These are phyloP conservation scores for Hirtodrosophila confusa DNA, from an alignment of 2,888 invertebrate genomes.

Conservation along the genomic window DNA sequence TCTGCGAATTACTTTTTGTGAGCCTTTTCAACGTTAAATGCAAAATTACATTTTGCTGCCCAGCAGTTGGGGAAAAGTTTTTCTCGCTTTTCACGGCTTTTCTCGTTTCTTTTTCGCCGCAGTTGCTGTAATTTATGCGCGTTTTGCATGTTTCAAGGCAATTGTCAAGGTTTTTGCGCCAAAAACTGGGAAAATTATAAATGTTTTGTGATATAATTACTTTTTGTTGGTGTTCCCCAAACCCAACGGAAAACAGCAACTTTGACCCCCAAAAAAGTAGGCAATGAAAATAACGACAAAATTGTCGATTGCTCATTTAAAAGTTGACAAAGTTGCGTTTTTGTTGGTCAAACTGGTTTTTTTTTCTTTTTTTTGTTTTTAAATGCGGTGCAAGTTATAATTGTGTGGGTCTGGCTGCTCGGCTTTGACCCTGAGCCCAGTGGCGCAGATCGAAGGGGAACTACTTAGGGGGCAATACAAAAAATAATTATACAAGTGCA, in stretches of 20 bases:
- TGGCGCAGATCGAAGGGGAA: too few relatives aligned
- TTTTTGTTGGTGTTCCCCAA: constrained; percentile 34
- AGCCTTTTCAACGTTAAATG: constrained; percentile 60
- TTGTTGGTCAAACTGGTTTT: constrained; percentile 38
- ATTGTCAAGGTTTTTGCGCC: constrained; percentile 78
- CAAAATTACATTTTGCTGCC: constrained; percentile 56
- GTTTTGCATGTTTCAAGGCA: constrained; percentile 80
- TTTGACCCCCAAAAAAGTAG: constrained; percentile 26
- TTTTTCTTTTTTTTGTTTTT: constrained; percentile 1
- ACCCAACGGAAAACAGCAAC: constrained; percentile 1
- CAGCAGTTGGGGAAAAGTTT: constrained; percentile 37
- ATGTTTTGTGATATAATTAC: constrained; percentile 75
- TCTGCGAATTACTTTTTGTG: constrained; percentile 56
- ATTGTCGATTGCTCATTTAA: constrained; percentile 34
- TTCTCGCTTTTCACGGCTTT: constrained; percentile 24
- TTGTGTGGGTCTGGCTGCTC: constrained; percentile 49
- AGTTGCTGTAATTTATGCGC: constrained; percentile 76
- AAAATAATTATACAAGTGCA: too few relatives aligned
- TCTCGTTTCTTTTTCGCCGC: constrained; percentile 16
- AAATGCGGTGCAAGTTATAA: constrained; percentile 41
- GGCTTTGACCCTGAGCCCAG: background rate
- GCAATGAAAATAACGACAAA: constrained; percentile 28
- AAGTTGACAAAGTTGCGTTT: constrained; percentile 35
- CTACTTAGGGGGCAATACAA: too few relatives aligned
- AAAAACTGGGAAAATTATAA: constrained; percentile 47